Percentiles rank a stretch among this genome's conserved stretches.
phyloP scores from a whole-genome alignment of 35 echinoderm and acorn worm species.

The Apostichopus japonicus region DNA sequence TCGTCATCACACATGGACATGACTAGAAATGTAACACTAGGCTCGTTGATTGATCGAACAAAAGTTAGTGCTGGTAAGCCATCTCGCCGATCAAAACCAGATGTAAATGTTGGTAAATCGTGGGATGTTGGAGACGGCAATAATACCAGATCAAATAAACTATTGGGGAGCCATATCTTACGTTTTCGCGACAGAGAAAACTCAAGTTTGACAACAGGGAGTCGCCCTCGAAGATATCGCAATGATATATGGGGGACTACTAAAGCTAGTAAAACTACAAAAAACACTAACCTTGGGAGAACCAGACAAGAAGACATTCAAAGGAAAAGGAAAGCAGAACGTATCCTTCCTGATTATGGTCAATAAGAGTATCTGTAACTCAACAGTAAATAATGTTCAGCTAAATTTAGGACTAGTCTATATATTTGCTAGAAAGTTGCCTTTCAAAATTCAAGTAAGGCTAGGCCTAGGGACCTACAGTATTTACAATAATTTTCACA shows the following conservation, averaged over 20 bases:
- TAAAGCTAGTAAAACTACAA: not conserved
- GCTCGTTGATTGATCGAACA: not conserved
- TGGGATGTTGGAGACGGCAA: not conserved
- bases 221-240: not conserved
- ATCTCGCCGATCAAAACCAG: not conserved
- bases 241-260: slow-evolving; percentile 8
- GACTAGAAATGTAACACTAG: slow-evolving; percentile 12
- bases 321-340: slow-evolving; percentile 17
- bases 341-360: not conserved
- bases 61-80: not conserved
- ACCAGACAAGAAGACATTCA: slow-evolving; percentile 10
- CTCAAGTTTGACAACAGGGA: not conserved
- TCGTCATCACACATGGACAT: not conserved
- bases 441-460: too few species aligned
- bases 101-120: not conserved
- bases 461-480: too few species aligned
- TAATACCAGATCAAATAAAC: not conserved
- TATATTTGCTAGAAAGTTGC: too few species aligned
- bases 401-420: not conserved
- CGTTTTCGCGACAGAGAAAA: too few species aligned
- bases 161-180: not conserved
- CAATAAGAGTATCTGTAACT: not conserved
- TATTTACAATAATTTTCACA: too few species aligned
- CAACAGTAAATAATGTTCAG: not conserved
- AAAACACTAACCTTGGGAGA: too few species aligned